Evolutionary conservation across 2,888 invertebrate genomes (phyloP), one percentile per base, ranked within the genome.

Genomic region (Hartigia nigra): DNA sequence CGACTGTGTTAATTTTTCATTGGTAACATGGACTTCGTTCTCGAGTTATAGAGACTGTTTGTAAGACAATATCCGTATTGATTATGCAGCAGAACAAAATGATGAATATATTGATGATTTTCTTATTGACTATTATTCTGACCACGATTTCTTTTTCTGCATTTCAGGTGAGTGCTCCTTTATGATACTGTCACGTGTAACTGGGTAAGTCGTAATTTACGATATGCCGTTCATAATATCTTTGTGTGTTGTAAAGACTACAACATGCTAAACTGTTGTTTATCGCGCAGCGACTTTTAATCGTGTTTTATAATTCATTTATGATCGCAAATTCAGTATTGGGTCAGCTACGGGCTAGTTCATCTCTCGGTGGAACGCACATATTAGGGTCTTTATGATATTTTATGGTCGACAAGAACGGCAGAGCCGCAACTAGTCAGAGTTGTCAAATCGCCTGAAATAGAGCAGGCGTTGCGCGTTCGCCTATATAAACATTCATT

Each of bases 291-390:
- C 23, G 55, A 55, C 55, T 5, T 55, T 81, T 82, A 82, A 84
- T 83, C 81, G 75, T 76, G 79, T 77, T 81, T 76, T 23, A 55
- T 78, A 80, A 83, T 84, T 83, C 81, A 80, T 85, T 85, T 85
- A 85, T 76, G 84, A 81, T 83, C 85, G 82, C 76, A 74, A 74
- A 77, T 76, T 75, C 80, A 77, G 79, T 80, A 81, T 23, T 9
- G 23, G 77, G 81, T 76, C 55, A 39, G 74, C 78, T 81, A 79
- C 78, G 75, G 79, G 81, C 83, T 83, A 82, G 79, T 82, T 78
- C 81, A 79, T 82, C 81, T 78, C 76, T 75, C 34, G 76, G 31
- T 74, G 36, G n/a, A 35, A 55, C 9, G 23, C 55, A 55, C 5
- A 23, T 55, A 55, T 55, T 55, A 23, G 55, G 23, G 2, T 23